Evolutionary conservation across 2,113 vertebrate genomes (phyloP).

Genomic region (Brachyistius frenatus): DNA sequence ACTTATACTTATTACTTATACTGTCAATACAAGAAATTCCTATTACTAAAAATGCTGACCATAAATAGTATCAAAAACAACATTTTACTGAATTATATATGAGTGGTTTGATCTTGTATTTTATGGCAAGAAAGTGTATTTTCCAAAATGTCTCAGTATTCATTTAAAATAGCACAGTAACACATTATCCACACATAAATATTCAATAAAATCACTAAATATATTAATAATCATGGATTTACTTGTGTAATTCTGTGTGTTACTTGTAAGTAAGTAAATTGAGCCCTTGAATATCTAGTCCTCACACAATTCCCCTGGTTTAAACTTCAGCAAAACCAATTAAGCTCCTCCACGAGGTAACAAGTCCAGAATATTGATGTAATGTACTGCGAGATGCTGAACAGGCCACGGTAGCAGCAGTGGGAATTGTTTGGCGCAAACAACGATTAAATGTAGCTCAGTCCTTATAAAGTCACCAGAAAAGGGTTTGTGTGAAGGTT

Average conservation of each 20-base stretch:
- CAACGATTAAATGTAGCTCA: conserved; percentile 44
- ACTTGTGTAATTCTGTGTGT: not conserved
- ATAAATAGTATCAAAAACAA: no score
- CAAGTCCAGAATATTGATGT: conserved; percentile 47
- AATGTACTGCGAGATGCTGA: conserved; percentile 35
- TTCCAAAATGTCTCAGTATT: not conserved
- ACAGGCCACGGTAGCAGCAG: conserved; percentile 11
- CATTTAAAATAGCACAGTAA: not conserved
- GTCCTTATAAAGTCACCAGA: conserved; percentile 56
- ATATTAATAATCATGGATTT: not conserved
- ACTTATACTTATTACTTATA: no score
- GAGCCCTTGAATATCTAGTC: not conserved
- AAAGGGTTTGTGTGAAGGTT: conserved; percentile 33
- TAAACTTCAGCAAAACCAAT: conserved; percentile 17
- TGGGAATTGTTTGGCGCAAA: conserved; percentile 51
- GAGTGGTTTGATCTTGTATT: not conserved
- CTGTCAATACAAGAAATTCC: no score
- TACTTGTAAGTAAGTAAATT: not conserved
- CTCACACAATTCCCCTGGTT: conserved; percentile 2
- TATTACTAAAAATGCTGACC: no score
- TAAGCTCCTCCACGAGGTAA: conserved; percentile 18
- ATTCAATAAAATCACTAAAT: not conserved
- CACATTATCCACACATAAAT: no score
- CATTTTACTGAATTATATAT: not conserved
- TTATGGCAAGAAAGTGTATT: not conserved